Conservation (phyloP, 1,140 invertebrate species). For the Rhizoglyphus robini region DNA sequence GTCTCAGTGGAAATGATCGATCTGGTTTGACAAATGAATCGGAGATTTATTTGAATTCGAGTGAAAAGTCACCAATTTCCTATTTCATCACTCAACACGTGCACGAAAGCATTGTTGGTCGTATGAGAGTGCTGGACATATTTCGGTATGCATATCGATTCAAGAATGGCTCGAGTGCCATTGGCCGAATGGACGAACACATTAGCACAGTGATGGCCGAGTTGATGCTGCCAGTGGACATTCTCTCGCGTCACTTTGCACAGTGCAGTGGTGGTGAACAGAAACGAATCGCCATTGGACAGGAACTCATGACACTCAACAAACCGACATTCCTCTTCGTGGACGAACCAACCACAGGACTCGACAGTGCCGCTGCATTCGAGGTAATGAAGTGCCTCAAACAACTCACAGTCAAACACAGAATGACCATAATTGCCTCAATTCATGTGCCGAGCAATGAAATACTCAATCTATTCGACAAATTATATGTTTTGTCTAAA, state of each 20-base stretch:
- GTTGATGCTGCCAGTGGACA: not conserved
- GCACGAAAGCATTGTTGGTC: slow-evolving; percentile 7
- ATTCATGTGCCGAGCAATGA: slow-evolving; percentile 23
- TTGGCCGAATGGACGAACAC: too few relatives aligned
- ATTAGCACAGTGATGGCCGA: not conserved
- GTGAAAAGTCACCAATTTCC: not conserved
- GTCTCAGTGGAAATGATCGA: not conserved
- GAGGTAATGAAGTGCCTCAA: not conserved
- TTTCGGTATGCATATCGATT: slow-evolving; percentile 8
- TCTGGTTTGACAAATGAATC: not conserved
- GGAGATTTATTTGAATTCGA: not conserved
- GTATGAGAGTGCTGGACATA: not conserved
- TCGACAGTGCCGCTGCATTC: not conserved
- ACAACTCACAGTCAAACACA: not conserved
- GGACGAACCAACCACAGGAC: slow-evolving; percentile 18
- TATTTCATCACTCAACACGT: not conserved
- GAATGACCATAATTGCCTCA: slow-evolving; percentile 19
- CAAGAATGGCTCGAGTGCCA: not conserved
- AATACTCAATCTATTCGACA: slow-evolving; percentile 19
- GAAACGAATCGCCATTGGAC: slow-evolving; percentile 14
- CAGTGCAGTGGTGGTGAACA: slow-evolving; percentile 17
- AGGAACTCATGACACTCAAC: slow-evolving; percentile 2
- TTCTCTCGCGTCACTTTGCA: not conserved
- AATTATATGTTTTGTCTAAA: slow-evolving; percentile 21
- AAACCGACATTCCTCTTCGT: slow-evolving; percentile 15